These are phyloP conservation scores for Drosophila nannoptera DNA, from an alignment of 1,140 invertebrate species.

Conservation along the genomic window DNA sequence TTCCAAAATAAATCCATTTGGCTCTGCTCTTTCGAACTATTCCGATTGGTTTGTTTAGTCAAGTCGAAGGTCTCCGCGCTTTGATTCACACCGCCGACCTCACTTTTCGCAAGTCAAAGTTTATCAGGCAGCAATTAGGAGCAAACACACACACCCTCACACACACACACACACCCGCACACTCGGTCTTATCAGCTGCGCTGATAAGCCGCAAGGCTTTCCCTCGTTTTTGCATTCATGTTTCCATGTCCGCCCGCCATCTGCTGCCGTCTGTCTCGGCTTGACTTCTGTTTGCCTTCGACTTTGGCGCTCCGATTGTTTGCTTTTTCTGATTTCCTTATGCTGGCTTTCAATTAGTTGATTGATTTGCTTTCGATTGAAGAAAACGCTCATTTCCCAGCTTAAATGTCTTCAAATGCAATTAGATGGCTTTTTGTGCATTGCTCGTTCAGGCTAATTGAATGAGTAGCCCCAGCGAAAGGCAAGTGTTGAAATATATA, in stretches of 20 bases:
- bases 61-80: background rate
- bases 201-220: constrained; percentile 14
- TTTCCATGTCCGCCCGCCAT: background rate
- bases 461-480: no score
- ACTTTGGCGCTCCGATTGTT: background rate
- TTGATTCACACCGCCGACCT: background rate
- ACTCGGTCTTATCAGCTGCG: constrained; percentile 1
- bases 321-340: background rate
- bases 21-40: background rate
- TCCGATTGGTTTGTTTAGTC: constrained; percentile 2
- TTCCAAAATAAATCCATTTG: background rate
- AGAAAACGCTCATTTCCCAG: constrained; percentile 8
- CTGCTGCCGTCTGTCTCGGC: constrained; percentile 3
- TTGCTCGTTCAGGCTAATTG: constrained; percentile 1
- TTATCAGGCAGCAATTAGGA: constrained; percentile 15
- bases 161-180: background rate
- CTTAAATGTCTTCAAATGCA: constrained; percentile 18
- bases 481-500: no score
- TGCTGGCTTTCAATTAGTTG: constrained; percentile 11
- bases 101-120: constrained; percentile 10
- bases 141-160: background rate
- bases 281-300: background rate
- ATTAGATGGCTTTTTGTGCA: background rate
- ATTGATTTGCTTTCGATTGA: constrained; percentile 13
- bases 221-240: background rate